These are phyloP conservation scores for Pimephales promelas DNA, from an alignment of 2,113 vertebrate genomes.

Conservation along the genomic window DNA sequence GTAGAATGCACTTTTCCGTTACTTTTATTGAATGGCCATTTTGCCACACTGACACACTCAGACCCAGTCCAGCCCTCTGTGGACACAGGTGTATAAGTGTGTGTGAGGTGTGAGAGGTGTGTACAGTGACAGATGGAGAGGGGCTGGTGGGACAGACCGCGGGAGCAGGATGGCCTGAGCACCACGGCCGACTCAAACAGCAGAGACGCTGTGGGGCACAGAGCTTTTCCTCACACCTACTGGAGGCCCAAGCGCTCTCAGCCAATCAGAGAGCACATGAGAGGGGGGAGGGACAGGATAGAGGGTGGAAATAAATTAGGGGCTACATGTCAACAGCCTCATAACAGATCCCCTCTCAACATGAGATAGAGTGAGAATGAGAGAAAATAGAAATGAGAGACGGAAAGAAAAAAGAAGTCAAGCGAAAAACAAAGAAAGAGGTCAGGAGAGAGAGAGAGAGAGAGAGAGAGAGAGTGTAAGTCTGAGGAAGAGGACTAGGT, in stretches of 20 bases:
- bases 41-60: background rate
- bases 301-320: constrained; percentile 19
- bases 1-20: too few relatives aligned
- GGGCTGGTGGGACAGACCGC: constrained; percentile 36
- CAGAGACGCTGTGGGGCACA: constrained; percentile 40
- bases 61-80: background rate
- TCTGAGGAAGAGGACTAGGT: constrained; percentile 27
- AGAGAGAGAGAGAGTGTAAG: too few relatives aligned
- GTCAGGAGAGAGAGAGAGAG: background rate
- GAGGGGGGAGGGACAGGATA: constrained; percentile 16
- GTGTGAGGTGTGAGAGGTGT: constrained; percentile 37
- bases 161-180: constrained; percentile 43
- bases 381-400: background rate
- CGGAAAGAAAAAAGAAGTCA: background rate
- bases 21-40: too few relatives aligned
- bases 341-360: constrained; percentile 53
- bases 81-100: constrained; percentile 42
- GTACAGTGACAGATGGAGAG: constrained; percentile 54
- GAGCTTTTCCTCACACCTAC: constrained; percentile 44
- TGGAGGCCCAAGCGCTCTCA: constrained; percentile 17
- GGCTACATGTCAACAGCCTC: constrained; percentile 45
- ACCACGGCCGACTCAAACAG: constrained; percentile 36
- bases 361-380: constrained; percentile 34
- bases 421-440: background rate
- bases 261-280: constrained; percentile 46